phyloP scores from a whole-genome alignment of 2,797 vertebrate species.

The Rhadinocentrus ornatus region DNA sequence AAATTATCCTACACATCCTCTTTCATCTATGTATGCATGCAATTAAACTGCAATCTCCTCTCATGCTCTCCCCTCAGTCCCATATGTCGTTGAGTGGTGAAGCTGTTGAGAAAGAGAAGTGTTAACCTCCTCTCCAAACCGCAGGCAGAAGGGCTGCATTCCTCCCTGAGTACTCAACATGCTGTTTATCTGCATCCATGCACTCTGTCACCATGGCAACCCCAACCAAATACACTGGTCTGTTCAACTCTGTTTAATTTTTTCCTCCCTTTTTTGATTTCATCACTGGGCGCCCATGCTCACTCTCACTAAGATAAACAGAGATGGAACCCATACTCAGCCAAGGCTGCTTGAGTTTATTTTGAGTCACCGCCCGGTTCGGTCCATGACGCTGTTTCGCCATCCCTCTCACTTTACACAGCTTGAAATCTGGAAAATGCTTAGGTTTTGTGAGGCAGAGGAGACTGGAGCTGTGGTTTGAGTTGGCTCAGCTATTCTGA shows the following conservation, averaged over 20 bases:
- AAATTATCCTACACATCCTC: slow-evolving; percentile 59
- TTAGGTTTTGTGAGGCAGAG: slow-evolving; percentile 68
- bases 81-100: slow-evolving; percentile 76
- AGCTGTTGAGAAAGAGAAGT: slow-evolving; percentile 81
- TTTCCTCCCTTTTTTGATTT: slow-evolving; percentile 77
- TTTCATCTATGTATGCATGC: slow-evolving; percentile 70
- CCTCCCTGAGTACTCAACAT: slow-evolving; percentile 77
- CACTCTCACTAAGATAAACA: slow-evolving; percentile 81
- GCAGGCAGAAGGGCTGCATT: slow-evolving; percentile 81
- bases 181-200: slow-evolving; percentile 82
- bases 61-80: slow-evolving; percentile 52
- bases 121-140: slow-evolving; percentile 83
- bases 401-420: slow-evolving; percentile 79
- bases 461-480: slow-evolving; percentile 70
- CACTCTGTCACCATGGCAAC: slow-evolving; percentile 79
- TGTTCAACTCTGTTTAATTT: slow-evolving; percentile 79
- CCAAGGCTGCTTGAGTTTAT: slow-evolving; percentile 78
- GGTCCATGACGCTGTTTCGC: slow-evolving; percentile 79
- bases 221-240: slow-evolving; percentile 77
- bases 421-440: slow-evolving; percentile 77
- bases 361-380: slow-evolving; percentile 79
- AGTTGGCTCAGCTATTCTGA: slow-evolving; percentile 70
- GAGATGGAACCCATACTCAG: slow-evolving; percentile 71
- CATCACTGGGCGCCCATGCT: slow-evolving; percentile 80
- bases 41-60: slow-evolving; percentile 76